Base-by-base conservation (phyloP, 2,888 invertebrate species). In the Drepanosiphum platanoidis region DNA sequence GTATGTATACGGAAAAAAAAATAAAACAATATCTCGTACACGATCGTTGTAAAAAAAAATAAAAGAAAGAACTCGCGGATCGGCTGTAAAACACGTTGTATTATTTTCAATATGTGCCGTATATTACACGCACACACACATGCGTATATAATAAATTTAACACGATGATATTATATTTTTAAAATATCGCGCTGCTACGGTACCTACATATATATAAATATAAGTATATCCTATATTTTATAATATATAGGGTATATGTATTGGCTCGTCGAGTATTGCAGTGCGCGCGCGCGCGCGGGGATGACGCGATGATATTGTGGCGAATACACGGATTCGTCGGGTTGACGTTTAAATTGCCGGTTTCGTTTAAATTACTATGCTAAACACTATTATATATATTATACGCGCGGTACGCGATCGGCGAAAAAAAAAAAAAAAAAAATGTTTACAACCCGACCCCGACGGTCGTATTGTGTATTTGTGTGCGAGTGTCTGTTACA, bases 291-390 rank as follows among this genome's bases (percentile, higher is more conserved):
- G 27, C 42, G 27, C n/a, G 11, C 30, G 39, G 18, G 0, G 34
- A n/a, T 9, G 72, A 34, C n/a, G 36, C 27, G 64, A 13, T 1
- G 8, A 18, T 7, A 13, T 18, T 13, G 64, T 3, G 61, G 58
- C 58, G 27, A 36, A 36, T 32, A 58, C n/a, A 30, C 39, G 77
- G 30, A 39, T 42, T 64, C 30, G 39, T 77, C 77, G 61, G 77
- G 61, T 64, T 39, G 64, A 78, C 77, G 77, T 61, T 78, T 64
- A 78, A 78, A 78, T 78, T 78, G 77, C 77, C 39, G 77, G 77
- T 78, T 64, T 64, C 39, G 61, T 30, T 64, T 64, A 78, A 78
- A 78, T 61, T 30, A 39, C 8, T 36, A 36, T 64, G 36, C 58
- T 77, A 77, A 77, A 61, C 34, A 61, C 27, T 39, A 0, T n/a